These are phyloP conservation scores for Poeciliopsis paucimaculata DNA, from an alignment of 2,797 vertebrate species.

Conservation along the genomic window DNA sequence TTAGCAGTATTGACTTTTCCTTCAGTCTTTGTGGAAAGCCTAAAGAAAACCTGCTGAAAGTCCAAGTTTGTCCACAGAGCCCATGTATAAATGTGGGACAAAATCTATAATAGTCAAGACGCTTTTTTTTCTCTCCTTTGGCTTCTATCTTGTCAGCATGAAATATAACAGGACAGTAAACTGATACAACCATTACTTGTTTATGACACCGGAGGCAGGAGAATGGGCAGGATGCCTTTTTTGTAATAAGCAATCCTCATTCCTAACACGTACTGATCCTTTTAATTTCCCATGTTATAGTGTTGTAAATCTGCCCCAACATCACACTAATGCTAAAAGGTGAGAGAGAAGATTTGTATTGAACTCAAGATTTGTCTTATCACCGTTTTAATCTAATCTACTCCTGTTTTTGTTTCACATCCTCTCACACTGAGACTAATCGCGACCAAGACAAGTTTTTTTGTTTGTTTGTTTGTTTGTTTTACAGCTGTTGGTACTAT, in stretches of 20 bases:
- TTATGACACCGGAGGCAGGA: slow-evolving; percentile 64
- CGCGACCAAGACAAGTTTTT: not conserved
- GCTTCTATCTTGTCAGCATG: slow-evolving; percentile 67
- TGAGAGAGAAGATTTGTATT: slow-evolving; percentile 47
- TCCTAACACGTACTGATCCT: slow-evolving; percentile 64
- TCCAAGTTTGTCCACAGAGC: slow-evolving; percentile 40
- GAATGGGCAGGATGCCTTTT: slow-evolving; percentile 22
- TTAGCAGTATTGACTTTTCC: slow-evolving; percentile 68
- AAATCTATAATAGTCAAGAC: slow-evolving; percentile 62
- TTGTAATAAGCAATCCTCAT: slow-evolving; percentile 45
- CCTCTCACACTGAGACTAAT: slow-evolving; percentile 24
- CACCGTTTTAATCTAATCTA: slow-evolving; percentile 48
- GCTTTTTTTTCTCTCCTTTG: slow-evolving; percentile 42
- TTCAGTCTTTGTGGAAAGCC: slow-evolving; percentile 52
- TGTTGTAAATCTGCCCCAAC: slow-evolving; percentile 67
- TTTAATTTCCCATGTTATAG: slow-evolving; percentile 70
- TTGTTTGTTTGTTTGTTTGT: not conserved
- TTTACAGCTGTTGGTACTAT: not conserved
- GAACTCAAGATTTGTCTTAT: slow-evolving; percentile 45
- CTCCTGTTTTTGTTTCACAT: slow-evolving; percentile 48
- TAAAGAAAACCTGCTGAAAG: slow-evolving; percentile 55
- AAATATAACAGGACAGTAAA: slow-evolving; percentile 73
- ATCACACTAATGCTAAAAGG: slow-evolving; percentile 63
- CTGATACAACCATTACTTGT: slow-evolving; percentile 71
- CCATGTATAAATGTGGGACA: slow-evolving; percentile 54